Percentiles rank a stretch among this genome's conserved stretches.
phyloP scores from a whole-genome alignment of 2,888 invertebrate genomes.

The Nephrotoma guestfalica region DNA sequence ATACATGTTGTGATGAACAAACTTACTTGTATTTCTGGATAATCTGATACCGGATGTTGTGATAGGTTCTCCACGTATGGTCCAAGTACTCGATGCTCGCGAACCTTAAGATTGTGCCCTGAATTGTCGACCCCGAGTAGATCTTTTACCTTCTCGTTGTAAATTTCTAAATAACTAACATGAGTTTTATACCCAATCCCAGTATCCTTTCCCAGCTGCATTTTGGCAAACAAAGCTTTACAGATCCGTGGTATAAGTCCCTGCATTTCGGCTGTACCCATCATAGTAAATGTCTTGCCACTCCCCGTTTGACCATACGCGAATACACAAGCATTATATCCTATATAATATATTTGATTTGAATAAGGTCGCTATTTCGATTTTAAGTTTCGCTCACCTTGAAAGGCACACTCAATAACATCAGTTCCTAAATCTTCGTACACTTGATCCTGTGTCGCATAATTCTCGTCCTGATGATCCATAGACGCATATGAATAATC shows the following conservation, averaged over 20 bases:
- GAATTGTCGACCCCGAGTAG: constrained; percentile 42
- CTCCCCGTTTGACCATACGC: constrained; percentile 87
- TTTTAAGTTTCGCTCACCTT: constrained; percentile 36
- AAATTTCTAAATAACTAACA: constrained; percentile 75
- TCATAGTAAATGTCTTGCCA: constrained; percentile 86
- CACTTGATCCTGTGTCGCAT: constrained; percentile 69
- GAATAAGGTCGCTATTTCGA: background rate
- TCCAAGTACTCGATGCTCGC: constrained; percentile 66
- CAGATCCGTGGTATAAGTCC: constrained; percentile 79
- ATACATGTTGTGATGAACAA: background rate
- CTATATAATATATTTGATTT: constrained; percentile 13
- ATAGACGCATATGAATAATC: constrained; percentile 83
- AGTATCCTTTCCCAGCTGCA: constrained; percentile 65
- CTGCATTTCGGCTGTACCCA: constrained; percentile 64
- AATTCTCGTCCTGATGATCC: constrained; percentile 50
- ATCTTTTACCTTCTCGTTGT: constrained; percentile 70
- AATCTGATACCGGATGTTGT: constrained; percentile 72
- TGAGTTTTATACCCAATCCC: constrained; percentile 74
- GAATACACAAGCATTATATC: constrained; percentile 80
- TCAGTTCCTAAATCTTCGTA: constrained; percentile 56
- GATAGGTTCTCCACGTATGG: constrained; percentile 80
- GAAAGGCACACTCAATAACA: constrained; percentile 59
- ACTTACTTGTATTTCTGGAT: constrained; percentile 65
- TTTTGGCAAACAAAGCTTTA: constrained; percentile 64
- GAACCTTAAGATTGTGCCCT: constrained; percentile 55